Percentiles rank a stretch among this genome's conserved stretches.
phyloP scores from a whole-genome alignment of 1,140 invertebrate species.

The Triops longicaudatus region DNA sequence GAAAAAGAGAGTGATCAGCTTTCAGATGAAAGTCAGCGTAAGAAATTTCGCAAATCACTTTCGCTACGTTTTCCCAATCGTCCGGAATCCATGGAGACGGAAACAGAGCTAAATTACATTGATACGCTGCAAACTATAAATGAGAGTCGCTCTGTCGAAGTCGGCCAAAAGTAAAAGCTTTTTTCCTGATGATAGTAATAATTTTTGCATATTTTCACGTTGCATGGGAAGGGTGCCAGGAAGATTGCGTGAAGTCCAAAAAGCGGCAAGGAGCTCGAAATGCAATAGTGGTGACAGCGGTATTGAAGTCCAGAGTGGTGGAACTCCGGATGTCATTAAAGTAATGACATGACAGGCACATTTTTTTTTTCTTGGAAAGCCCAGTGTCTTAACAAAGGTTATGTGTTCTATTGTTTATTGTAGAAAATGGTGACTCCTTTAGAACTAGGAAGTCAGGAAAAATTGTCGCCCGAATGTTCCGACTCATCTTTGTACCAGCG shows the following conservation, averaged over 20 bases:
- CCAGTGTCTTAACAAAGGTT: neutral
- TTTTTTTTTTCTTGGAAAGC: neutral
- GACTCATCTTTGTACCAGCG: conserved; percentile 19
- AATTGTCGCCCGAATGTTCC: neutral
- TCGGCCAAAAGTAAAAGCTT: neutral
- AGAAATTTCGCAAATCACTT: conserved; percentile 2
- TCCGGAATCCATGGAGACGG: neutral
- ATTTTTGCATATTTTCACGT: neutral
- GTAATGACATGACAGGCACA: neutral
- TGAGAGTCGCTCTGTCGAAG: neutral
- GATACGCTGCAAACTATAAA: neutral
- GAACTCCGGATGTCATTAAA: conserved; percentile 19
- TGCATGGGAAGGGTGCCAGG: neutral
- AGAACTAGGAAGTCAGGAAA: neutral
- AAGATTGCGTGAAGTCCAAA: conserved; percentile 43
- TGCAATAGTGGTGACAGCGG: conserved; percentile 67
- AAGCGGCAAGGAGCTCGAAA: conserved; percentile 58
- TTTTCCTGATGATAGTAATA: neutral
- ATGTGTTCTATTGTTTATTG: neutral
- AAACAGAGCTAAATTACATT: neutral
- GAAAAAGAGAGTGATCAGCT: neutral
- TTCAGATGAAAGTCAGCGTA: neutral
- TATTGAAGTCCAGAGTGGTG: conserved; percentile 56
- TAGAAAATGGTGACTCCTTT: neutral
- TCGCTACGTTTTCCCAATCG: neutral